Conservation (phyloP, 2,797 vertebrate species). For the Gobio occitaniae region DNA sequence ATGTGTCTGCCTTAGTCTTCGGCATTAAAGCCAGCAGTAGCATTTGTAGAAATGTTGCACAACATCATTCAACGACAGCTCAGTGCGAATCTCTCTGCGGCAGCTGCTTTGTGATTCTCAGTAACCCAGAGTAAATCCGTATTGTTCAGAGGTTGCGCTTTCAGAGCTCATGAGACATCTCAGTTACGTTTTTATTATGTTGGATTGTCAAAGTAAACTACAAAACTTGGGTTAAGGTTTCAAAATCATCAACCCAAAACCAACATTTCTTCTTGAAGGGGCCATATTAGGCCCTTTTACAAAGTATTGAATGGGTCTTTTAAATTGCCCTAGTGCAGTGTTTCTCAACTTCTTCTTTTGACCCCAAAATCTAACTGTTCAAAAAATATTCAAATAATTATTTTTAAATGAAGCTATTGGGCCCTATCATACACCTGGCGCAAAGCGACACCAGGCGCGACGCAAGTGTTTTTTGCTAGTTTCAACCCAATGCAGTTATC, state of each 20-base stretch:
- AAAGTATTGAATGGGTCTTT: neutral
- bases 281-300: neutral
- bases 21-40: conserved; percentile 52
- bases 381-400: neutral
- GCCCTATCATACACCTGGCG: no score
- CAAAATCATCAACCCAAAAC: neutral
- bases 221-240: neutral
- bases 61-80: conserved; percentile 7
- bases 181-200: neutral
- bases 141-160: neutral
- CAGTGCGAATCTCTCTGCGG: neutral
- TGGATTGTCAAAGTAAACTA: conserved; percentile 16
- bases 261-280: neutral
- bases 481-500: no score
- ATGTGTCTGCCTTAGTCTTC: conserved; percentile 56
- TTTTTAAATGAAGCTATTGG: neutral
- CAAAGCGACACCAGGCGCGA: no score
- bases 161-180: conserved; percentile 3
- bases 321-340: neutral
- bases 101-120: conserved; percentile 14
- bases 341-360: neutral
- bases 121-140: conserved; percentile 2
- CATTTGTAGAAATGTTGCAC: conserved; percentile 46
- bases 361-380: neutral
- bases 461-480: no score